Base-by-base conservation (phyloP, 1,140 invertebrate genomes). In the Sarcophaga peregrina region DNA sequence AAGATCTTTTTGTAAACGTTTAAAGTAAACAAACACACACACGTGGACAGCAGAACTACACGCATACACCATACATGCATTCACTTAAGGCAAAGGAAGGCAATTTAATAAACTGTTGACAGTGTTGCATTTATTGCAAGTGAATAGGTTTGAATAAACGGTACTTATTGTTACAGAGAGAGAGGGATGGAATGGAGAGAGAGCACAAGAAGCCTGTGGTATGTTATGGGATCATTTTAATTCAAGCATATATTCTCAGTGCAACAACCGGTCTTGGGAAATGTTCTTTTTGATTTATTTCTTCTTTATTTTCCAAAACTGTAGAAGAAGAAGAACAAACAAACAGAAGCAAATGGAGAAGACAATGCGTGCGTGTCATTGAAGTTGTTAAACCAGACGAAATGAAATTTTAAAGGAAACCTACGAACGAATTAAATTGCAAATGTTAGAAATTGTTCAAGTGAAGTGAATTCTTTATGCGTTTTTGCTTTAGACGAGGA, bases 351-450 rank as follows among this genome's bases (percentile, higher is more conserved):
- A 45, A 37, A 25, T 46, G 17, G 7, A 50, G 75, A 20, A 78
- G 75, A 78, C 75, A 78, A 78, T 78, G 75, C 54, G 54, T 78
- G 75, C 75, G 75, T 78, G 75, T 78, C 75, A 78, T 78, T 78
- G 47, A 47, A 48, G 74, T 76, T 76, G n/a, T 68, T 20, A 20
- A 37, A 68, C n/a, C 54, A 58, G 54, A 58, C 54, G 54, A 58
- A 37, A 68, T 6, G 62, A 68, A 68, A 58, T 58, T n/a, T n/a
- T 58, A 58, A 58, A 58, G 54, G 54, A 58, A 58, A 58, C 15
- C 15, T 13, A 13, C 54, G n/a, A 58, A n/a, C 54, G 13, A 13
- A 13, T 15, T 15, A n/a, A 58, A 58, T n/a, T 58, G 54, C 7
- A 58, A 13, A n/a, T 58, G 54, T 58, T 15, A 10, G 17, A 68